These are phyloP conservation scores for Chamaedrilus cognettii DNA, from an alignment of 2,888 invertebrate species.

Conservation along the genomic window DNA sequence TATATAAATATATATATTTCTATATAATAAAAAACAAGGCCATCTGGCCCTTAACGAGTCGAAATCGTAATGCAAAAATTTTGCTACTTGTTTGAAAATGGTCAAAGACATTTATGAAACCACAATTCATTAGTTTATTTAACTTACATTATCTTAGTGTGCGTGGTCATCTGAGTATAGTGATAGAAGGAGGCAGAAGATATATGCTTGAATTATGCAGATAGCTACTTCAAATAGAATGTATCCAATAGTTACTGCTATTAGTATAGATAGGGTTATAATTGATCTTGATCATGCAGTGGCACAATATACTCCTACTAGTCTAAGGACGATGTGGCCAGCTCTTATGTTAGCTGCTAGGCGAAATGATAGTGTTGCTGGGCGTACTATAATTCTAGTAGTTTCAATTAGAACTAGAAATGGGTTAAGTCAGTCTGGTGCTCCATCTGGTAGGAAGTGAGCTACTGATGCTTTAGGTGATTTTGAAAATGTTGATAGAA, in stretches of 20 bases:
- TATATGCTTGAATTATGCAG: conserved; percentile 41
- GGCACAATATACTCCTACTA: conserved; percentile 60
- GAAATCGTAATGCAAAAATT: conserved; percentile 25
- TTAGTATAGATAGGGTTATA: not conserved
- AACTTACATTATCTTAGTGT: no score
- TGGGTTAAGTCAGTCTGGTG: conserved; percentile 68
- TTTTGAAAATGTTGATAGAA: conserved; percentile 70
- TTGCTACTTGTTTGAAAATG: conserved; percentile 16
- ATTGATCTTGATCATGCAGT: conserved; percentile 13
- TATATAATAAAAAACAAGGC: conserved; percentile 13
- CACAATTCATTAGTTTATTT: no score
- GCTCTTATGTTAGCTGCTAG: conserved; percentile 78
- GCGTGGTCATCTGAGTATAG: conserved; percentile 40
- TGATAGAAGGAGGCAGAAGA: conserved; percentile 39
- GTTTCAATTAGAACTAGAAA: conserved; percentile 78
- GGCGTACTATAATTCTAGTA: conserved; percentile 73
- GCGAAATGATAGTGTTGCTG: conserved; percentile 71
- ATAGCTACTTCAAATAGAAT: conserved; percentile 41
- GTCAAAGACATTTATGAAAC: no score
- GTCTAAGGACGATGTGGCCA: conserved; percentile 70
- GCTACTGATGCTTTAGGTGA: conserved; percentile 69
- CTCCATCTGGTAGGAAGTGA: conserved; percentile 72
- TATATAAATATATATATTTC: no score
- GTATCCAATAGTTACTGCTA: conserved; percentile 28
- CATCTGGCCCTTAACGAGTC: conserved; percentile 17